phyloP scores from a whole-genome alignment of 2,113 vertebrate species.

The Sebastes schlegelii region DNA sequence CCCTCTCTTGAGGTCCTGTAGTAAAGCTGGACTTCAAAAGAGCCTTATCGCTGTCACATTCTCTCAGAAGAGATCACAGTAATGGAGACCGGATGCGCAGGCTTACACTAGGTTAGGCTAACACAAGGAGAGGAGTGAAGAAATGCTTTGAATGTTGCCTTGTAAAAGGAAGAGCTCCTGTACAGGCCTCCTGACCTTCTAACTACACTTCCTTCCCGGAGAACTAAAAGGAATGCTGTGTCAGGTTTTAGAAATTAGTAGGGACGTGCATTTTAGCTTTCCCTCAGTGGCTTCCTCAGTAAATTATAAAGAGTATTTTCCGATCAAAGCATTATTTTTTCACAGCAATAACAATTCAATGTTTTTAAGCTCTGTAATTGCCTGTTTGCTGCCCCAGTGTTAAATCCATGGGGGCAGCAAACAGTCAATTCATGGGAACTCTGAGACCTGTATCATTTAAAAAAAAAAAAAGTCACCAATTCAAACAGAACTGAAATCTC shows the following conservation, averaged over 20 bases:
- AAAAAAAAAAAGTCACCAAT: not conserved
- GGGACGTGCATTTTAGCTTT: constrained; percentile 21
- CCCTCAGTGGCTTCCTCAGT: not conserved
- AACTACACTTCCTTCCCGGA: constrained; percentile 77
- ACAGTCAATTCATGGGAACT: not conserved
- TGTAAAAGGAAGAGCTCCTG: constrained; percentile 77
- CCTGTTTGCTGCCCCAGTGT: not conserved
- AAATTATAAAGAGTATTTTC: not conserved
- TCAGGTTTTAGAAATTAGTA: constrained; percentile 70
- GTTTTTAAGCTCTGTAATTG: not conserved
- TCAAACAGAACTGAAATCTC: no score
- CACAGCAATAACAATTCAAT: not conserved
- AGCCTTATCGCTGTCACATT: constrained; percentile 63
- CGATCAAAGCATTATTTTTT: not conserved
- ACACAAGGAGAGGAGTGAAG: constrained; percentile 67
- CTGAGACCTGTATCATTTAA: not conserved
- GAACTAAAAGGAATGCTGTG: constrained; percentile 72
- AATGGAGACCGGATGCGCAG: constrained; percentile 76
- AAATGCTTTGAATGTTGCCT: constrained; percentile 80
- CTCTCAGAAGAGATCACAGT: constrained; percentile 64
- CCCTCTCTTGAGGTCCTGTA: constrained; percentile 42
- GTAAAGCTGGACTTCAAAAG: constrained; percentile 74
- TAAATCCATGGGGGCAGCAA: not conserved
- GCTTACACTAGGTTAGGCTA: constrained; percentile 66
- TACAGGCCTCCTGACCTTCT: constrained; percentile 68